A percentile compares a stretch with the other conserved stretches of the same genome.
Evolutionary conservation across 2,888 invertebrate genomes (phyloP).

Genomic region (Lagria hirta): DNA sequence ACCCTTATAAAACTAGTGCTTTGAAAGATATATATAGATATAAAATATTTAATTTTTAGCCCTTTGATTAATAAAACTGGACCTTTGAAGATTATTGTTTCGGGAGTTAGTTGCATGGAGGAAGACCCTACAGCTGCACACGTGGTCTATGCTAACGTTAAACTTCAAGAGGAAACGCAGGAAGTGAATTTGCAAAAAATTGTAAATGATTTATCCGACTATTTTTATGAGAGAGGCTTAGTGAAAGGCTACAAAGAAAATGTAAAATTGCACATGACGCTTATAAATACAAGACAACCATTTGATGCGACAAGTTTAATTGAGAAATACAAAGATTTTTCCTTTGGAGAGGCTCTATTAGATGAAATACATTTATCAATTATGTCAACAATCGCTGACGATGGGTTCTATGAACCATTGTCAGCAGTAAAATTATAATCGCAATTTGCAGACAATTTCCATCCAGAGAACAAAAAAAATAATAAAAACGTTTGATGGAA

Average conservation of each 20-base stretch:
- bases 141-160: slow-evolving; percentile 78
- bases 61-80: slow-evolving; percentile 39
- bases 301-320: slow-evolving; percentile 70
- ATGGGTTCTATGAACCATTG: slow-evolving; percentile 65
- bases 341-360: slow-evolving; percentile 71
- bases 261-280: slow-evolving; percentile 84
- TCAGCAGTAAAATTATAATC: no score
- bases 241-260: slow-evolving; percentile 56
- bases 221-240: slow-evolving; percentile 59
- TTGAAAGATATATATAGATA: slow-evolving; percentile 11
- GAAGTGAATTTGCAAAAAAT: slow-evolving; percentile 63
- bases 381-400: slow-evolving; percentile 55
- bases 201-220: slow-evolving; percentile 61
- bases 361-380: slow-evolving; percentile 72
- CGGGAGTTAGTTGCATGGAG: slow-evolving; percentile 86
- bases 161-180: slow-evolving; percentile 51
- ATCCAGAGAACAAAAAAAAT: no score
- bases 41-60: slow-evolving; percentile 32
- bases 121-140: slow-evolving; percentile 78
- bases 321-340: slow-evolving; percentile 65
- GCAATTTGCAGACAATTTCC: no score
- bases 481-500: no score
- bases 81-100: slow-evolving; percentile 59
- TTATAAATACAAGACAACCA: slow-evolving; percentile 55
- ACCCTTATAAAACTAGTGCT: no score